Percentiles rank a stretch among this genome's conserved stretches.
Conservation (phyloP, 2,113 vertebrate species). For the Daphoenositta chrysoptera region DNA sequence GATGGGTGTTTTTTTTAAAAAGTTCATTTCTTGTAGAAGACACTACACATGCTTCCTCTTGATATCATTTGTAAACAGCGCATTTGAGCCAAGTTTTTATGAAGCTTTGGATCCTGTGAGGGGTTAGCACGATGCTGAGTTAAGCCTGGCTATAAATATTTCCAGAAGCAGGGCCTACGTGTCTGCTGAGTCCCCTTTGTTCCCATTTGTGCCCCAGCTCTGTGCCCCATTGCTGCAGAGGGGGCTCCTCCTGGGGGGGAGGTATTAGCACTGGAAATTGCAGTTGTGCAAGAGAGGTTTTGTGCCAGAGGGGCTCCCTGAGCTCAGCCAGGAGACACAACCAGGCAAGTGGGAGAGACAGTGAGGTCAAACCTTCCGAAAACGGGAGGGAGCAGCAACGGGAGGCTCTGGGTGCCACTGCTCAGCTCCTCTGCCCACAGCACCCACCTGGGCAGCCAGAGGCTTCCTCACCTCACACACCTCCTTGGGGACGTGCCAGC, state of each 20-base stretch:
- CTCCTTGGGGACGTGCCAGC: neutral
- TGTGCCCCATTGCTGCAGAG: neutral
- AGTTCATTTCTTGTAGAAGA: neutral
- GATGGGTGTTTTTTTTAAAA: neutral
- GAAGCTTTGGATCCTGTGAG: neutral
- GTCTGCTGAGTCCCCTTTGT: neutral
- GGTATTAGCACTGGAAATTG: neutral
- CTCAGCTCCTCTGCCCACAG: neutral
- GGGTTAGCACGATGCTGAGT: neutral
- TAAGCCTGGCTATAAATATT: conserved; percentile 20
- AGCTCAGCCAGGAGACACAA: neutral
- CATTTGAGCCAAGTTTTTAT: neutral
- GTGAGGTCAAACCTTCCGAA: neutral
- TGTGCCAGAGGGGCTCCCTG: neutral
- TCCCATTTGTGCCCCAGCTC: neutral
- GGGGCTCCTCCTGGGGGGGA: neutral
- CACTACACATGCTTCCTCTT: neutral
- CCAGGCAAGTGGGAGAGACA: neutral
- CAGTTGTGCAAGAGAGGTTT: neutral
- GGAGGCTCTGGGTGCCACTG: neutral
- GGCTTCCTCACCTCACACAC: neutral
- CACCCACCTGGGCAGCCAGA: neutral
- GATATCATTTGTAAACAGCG: conserved; percentile 9
- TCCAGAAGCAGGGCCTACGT: neutral
- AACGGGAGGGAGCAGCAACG: neutral